Evolutionary conservation across 2,113 vertebrate species (phyloP).

Genomic region (Protobothrops flavoviridis): DNA sequence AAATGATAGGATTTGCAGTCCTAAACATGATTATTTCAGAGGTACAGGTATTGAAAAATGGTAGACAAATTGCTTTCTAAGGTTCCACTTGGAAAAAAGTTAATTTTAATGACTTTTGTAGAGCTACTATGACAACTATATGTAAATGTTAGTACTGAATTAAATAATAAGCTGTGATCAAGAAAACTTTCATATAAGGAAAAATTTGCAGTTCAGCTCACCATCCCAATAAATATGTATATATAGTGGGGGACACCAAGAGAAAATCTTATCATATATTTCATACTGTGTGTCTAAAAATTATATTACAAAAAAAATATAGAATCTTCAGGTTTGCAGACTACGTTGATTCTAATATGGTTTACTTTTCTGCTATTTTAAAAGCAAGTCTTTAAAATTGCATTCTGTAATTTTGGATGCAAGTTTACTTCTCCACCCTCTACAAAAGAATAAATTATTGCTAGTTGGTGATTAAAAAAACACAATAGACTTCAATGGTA

Average conservation of each 20-base stretch:
- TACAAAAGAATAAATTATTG: not conserved
- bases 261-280: not conserved
- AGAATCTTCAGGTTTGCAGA: no score
- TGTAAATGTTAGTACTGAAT: not conserved
- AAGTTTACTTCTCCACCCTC: not conserved
- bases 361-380: not conserved
- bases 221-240: not conserved
- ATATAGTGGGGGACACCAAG: no score
- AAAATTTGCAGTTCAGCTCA: not conserved
- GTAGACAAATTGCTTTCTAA: not conserved
- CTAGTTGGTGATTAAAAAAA: slow-evolving; percentile 40
- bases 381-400: not conserved
- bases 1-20: not conserved
- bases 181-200: not conserved
- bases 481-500: slow-evolving; percentile 35
- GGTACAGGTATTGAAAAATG: not conserved
- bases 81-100: not conserved
- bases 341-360: not conserved
- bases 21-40: not conserved
- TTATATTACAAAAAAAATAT: not conserved
- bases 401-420: not conserved
- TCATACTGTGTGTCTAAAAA: not conserved
- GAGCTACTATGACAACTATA: not conserved
- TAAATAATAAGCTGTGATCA: not conserved
- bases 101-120: not conserved